Percentiles rank a stretch among this genome's conserved stretches.
Conservation (phyloP, 1,140 invertebrate genomes). For the Teleopsis dalmanni region DNA sequence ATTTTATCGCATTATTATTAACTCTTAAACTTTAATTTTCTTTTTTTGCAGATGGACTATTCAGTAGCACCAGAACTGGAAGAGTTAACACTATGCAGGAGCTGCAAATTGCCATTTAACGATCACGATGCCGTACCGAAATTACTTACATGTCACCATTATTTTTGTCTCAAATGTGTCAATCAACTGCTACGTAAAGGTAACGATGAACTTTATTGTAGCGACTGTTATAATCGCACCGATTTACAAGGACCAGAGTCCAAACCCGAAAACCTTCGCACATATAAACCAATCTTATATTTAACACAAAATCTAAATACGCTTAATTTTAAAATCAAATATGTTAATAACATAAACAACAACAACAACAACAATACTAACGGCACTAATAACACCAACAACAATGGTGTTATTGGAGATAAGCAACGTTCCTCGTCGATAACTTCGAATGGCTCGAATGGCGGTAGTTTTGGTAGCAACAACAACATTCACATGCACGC, state of each 20-base stretch:
- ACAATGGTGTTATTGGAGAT: neutral
- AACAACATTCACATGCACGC: conserved; percentile 9
- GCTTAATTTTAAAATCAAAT: conserved; percentile 15
- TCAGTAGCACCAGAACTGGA: conserved; percentile 56
- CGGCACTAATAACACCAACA: neutral
- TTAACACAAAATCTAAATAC: conserved; percentile 44
- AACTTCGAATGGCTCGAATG: conserved; percentile 5
- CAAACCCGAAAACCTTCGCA: conserved; percentile 57
- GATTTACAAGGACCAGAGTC: conserved; percentile 52
- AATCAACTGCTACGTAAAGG: conserved; percentile 56
- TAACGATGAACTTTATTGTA: conserved; percentile 58
- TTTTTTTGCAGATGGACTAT: conserved; percentile 44
- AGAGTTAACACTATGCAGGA: conserved; percentile 61
- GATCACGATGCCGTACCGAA: conserved; percentile 62
- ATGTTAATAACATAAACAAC: conserved; percentile 28
- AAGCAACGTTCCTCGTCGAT: conserved; percentile 13
- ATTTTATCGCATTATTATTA: too few species aligned
- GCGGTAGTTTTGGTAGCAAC: conserved; percentile 11
- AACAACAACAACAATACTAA: conserved; percentile 1
- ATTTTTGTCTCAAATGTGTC: conserved; percentile 67
- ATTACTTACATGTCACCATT: conserved; percentile 65
- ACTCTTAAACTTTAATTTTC: too few species aligned
- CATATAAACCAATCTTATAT: conserved; percentile 56
- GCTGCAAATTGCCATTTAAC: conserved; percentile 62
- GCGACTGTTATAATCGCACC: conserved; percentile 60